phyloP scores from a whole-genome alignment of 1,140 invertebrate species.

The Heliconius hewitsoni region DNA sequence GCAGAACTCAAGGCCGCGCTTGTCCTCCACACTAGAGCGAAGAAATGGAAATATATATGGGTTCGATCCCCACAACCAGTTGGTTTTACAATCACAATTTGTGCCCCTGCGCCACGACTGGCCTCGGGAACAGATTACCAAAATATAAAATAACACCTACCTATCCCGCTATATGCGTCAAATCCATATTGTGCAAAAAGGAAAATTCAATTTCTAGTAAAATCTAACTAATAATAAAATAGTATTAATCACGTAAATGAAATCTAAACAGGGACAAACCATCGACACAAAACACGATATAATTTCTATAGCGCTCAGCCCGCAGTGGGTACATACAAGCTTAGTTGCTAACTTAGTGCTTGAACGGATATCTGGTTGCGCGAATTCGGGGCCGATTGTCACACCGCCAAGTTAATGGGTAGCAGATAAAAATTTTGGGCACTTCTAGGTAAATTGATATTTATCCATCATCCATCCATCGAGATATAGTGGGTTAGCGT shows the following conservation, averaged over 20 bases:
- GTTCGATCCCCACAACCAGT: too few relatives aligned
- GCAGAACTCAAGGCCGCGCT: too few relatives aligned
- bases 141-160: too few relatives aligned
- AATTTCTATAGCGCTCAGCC: constrained; percentile 25
- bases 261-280: constrained; percentile 7
- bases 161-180: not conserved
- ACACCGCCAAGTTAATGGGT: constrained; percentile 8
- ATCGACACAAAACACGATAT: constrained; percentile 16
- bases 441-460: too few relatives aligned
- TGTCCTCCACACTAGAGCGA: too few relatives aligned
- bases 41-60: too few relatives aligned
- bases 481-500: too few relatives aligned
- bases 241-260: constrained; percentile 4
- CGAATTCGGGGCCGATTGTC: constrained; percentile 28
- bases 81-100: too few relatives aligned
- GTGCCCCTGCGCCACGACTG: too few relatives aligned
- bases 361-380: constrained; percentile 16
- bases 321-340: constrained; percentile 21
- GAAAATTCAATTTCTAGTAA: not conserved
- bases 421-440: too few relatives aligned
- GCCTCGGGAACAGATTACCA: too few relatives aligned
- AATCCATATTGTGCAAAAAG: not conserved
- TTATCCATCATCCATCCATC: too few relatives aligned
- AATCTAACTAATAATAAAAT: not conserved
- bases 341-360: constrained; percentile 31